These are phyloP conservation scores for Tauraco erythrolophus DNA, from an alignment of 2,113 vertebrate genomes.

Conservation along the genomic window DNA sequence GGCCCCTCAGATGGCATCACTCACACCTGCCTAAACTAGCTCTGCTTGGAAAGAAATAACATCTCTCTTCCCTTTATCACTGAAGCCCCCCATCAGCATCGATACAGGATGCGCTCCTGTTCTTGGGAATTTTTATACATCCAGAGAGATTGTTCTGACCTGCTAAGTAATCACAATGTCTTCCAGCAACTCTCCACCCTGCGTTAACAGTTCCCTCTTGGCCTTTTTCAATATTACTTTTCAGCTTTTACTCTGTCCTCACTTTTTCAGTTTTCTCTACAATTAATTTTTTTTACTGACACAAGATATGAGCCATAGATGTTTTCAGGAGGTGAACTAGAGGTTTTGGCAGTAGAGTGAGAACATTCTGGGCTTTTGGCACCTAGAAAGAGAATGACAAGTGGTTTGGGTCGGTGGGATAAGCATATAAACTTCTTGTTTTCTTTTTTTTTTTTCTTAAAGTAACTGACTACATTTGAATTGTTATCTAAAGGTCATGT, in stretches of 20 bases:
- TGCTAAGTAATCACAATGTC: background rate
- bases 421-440: background rate
- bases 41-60: background rate
- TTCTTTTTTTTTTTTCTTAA: background rate
- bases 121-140: background rate
- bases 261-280: background rate
- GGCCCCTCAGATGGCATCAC: background rate
- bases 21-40: background rate
- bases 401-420: background rate
- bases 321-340: background rate
- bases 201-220: background rate
- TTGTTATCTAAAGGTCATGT: background rate
- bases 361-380: background rate
- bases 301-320: background rate
- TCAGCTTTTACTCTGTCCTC: background rate
- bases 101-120: background rate
- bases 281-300: background rate
- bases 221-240: background rate
- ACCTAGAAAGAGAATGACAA: background rate
- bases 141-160: background rate
- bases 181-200: background rate
- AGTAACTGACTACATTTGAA: background rate
- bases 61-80: background rate
- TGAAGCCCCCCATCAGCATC: background rate
- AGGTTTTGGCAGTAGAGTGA: background rate